phyloP scores from a whole-genome alignment of 2,797 vertebrate genomes.

The Sebastolobus alascanus region DNA sequence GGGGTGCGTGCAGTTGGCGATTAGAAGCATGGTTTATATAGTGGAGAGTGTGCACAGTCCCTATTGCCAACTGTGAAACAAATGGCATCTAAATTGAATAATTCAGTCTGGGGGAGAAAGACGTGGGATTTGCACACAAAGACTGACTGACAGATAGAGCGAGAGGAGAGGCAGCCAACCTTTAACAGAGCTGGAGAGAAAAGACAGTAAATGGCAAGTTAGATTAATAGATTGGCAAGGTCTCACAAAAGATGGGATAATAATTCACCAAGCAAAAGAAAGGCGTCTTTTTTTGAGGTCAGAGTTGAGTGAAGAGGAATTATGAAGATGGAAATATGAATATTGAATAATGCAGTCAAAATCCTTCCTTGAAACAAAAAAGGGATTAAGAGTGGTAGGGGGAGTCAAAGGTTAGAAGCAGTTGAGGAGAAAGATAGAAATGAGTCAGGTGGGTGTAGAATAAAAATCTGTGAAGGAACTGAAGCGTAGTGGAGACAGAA shows the following conservation, averaged over 20 bases:
- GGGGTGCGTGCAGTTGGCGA: slow-evolving; percentile 61
- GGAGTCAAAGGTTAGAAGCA: slow-evolving; percentile 76
- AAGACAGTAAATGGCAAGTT: slow-evolving; percentile 87
- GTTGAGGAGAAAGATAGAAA: slow-evolving; percentile 66
- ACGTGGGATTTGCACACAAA: slow-evolving; percentile 88
- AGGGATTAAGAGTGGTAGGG: slow-evolving; percentile 66
- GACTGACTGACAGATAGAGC: slow-evolving; percentile 88
- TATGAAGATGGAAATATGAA: slow-evolving; percentile 80
- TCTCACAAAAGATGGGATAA: slow-evolving; percentile 81
- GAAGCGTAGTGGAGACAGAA: slow-evolving; percentile 54
- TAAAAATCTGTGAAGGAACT: slow-evolving; percentile 55
- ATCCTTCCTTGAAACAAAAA: slow-evolving; percentile 73
- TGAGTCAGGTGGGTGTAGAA: slow-evolving; percentile 66
- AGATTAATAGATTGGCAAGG: slow-evolving; percentile 87
- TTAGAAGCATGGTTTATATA: slow-evolving; percentile 74
- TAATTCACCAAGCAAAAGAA: slow-evolving; percentile 81
- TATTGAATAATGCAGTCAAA: slow-evolving; percentile 78
- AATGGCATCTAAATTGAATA: slow-evolving; percentile 87
- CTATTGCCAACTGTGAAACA: slow-evolving; percentile 84
- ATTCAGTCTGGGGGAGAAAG: slow-evolving; percentile 83
- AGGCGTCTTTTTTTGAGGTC: slow-evolving; percentile 79
- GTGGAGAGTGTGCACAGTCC: slow-evolving; percentile 74
- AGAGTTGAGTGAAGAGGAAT: slow-evolving; percentile 80
- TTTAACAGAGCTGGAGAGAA: slow-evolving; percentile 84
- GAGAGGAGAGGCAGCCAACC: slow-evolving; percentile 85